phyloP scores from a whole-genome alignment of 2,797 vertebrate genomes.

The Sebastes wilsoni region DNA sequence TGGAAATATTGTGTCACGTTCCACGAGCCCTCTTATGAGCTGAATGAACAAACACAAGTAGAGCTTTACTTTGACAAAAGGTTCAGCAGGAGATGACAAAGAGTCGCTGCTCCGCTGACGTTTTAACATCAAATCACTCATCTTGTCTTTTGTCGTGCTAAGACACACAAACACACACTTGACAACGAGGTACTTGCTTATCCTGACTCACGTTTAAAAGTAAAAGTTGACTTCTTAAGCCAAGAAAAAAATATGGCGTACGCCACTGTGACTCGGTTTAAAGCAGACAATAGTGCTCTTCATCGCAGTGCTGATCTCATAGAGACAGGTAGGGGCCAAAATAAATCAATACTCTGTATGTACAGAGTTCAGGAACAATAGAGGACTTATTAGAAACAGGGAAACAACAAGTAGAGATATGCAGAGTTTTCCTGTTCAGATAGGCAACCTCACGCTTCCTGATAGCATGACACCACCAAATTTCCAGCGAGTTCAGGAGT shows the following conservation, averaged over 20 bases:
- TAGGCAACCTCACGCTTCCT: neutral
- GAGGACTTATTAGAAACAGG: slow-evolving; percentile 5
- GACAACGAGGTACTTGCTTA: neutral
- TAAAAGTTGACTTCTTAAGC: neutral
- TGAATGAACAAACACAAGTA: neutral
- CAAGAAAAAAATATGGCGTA: neutral
- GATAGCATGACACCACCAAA: neutral
- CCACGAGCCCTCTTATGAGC: neutral
- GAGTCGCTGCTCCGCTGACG: neutral
- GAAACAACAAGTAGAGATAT: neutral
- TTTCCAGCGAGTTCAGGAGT: neutral
- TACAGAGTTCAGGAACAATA: slow-evolving; percentile 29
- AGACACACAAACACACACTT: neutral
- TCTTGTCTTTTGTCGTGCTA: neutral
- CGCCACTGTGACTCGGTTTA: neutral
- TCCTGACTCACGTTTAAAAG: neutral
- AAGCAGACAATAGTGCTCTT: slow-evolving; percentile 29
- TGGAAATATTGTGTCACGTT: neutral
- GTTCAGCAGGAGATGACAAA: neutral
- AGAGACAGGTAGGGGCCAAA: neutral
- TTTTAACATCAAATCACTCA: slow-evolving; percentile 9
- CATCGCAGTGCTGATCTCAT: neutral
- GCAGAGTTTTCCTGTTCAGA: neutral
- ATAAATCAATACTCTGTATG: slow-evolving; percentile 41
- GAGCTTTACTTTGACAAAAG: neutral